These are phyloP conservation scores for Prolemur simus DNA, from an alignment of 2,113 vertebrate species.

Conservation along the genomic window DNA sequence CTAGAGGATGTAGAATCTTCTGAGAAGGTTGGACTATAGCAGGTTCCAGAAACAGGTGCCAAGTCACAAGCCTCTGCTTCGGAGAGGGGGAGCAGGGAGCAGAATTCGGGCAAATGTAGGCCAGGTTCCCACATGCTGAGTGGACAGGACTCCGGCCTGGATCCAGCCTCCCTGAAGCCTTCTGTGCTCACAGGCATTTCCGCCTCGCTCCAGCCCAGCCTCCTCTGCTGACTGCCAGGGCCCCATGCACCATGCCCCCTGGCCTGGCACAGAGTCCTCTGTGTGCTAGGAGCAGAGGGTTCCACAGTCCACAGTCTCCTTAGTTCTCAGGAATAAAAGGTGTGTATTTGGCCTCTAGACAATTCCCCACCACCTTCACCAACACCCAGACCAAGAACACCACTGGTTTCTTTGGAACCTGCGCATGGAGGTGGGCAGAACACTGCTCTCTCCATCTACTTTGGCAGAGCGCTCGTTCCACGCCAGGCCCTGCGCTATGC, in stretches of 20 bases:
- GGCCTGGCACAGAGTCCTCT: background rate
- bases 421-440: background rate
- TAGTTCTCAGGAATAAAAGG: background rate
- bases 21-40: background rate
- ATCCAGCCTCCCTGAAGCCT: background rate
- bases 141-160: background rate
- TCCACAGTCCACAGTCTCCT: background rate
- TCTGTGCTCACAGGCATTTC: background rate
- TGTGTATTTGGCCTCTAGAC: background rate
- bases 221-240: background rate
- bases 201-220: background rate
- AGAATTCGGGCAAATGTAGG: background rate
- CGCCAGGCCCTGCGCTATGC: background rate
- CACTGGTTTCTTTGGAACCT: background rate
- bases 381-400: background rate
- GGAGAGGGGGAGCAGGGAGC: background rate
- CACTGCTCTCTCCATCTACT: rapidly evolving
- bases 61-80: slow-evolving; percentile 8
- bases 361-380: rapidly evolving
- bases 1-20: background rate
- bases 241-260: background rate
- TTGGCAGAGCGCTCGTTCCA: background rate
- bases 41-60: background rate
- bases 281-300: background rate
- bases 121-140: background rate